Conservation (phyloP, 2,888 invertebrate species). For the Polia nebulosa region DNA sequence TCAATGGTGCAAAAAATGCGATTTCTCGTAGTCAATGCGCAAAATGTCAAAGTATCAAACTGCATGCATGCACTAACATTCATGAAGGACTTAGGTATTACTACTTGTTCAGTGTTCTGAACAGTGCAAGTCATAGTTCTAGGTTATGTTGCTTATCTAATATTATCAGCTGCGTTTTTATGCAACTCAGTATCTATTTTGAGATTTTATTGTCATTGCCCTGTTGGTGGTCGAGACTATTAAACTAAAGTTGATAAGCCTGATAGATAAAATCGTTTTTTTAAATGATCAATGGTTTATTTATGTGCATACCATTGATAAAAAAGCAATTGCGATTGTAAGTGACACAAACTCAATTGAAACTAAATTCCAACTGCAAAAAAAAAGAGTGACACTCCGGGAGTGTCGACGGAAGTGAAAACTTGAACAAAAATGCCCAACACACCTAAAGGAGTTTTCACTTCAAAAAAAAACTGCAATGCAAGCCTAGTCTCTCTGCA, state of each 20-base stretch:
- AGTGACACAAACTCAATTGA: background rate
- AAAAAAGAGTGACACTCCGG: background rate
- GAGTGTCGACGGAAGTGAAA: too few relatives aligned
- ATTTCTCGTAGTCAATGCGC: background rate
- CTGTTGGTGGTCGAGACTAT: constrained; percentile 10
- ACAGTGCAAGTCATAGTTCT: constrained; percentile 54
- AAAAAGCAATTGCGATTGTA: background rate
- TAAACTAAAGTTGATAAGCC: background rate
- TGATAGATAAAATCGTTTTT: constrained; percentile 24
- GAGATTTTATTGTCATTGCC: constrained; percentile 6
- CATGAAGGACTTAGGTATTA: constrained; percentile 32
- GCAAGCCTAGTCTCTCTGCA: too few relatives aligned
- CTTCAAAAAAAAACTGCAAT: too few relatives aligned
- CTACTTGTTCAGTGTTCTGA: constrained; percentile 27
- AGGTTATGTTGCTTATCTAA: constrained; percentile 30
- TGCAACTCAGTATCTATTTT: constrained; percentile 38
- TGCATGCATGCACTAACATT: constrained; percentile 20
- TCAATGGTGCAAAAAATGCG: constrained; percentile 9
- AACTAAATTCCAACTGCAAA: constrained; percentile 3
- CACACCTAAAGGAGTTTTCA: too few relatives aligned
- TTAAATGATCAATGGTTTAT: constrained; percentile 21
- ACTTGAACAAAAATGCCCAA: too few relatives aligned
- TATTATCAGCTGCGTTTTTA: constrained; percentile 22
- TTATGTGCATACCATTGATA: background rate
- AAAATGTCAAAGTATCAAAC: constrained; percentile 40